Percentiles rank a stretch among this genome's conserved stretches.
Evolutionary conservation across 2,113 vertebrate species (phyloP).

Genomic region (Epinephelus lanceolatus): DNA sequence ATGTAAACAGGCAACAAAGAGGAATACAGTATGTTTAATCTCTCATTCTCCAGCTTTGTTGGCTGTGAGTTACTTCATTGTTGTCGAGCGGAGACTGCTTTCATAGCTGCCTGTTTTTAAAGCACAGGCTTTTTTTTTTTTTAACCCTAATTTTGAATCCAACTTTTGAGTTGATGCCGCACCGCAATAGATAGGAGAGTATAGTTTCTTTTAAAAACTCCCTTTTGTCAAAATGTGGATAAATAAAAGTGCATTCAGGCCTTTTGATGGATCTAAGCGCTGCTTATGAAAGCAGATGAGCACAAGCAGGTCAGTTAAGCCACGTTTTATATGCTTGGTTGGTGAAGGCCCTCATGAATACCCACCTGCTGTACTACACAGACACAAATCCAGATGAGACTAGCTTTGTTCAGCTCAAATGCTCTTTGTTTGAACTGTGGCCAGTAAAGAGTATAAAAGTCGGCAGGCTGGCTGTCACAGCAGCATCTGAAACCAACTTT

Average conservation of each 20-base stretch:
- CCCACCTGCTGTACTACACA: neutral
- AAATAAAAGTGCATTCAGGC: conserved; percentile 21
- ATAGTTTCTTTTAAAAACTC: neutral
- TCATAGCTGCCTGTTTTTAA: conserved; percentile 39
- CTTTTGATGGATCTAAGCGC: conserved; percentile 37
- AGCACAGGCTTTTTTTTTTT: conserved; percentile 1
- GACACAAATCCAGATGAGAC: conserved; percentile 38
- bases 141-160: conserved; percentile 16
- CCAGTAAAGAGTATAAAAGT: conserved; percentile 36
- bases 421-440: conserved; percentile 28
- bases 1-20: conserved; percentile 75
- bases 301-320: neutral
- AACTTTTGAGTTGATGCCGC: conserved; percentile 22
- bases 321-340: conserved; percentile 11
- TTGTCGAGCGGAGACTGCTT: conserved; percentile 41
- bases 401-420: conserved; percentile 22
- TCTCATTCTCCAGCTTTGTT: conserved; percentile 61
- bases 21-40: conserved; percentile 63
- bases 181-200: conserved; percentile 11
- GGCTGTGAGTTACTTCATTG: conserved; percentile 52
- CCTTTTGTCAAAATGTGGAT: conserved; percentile 30
- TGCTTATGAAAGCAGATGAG: conserved; percentile 15
- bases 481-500: conserved; percentile 46
- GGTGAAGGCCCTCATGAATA: conserved; percentile 19
- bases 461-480: conserved; percentile 36